Evolutionary conservation across 2,113 vertebrate genomes (phyloP), one percentile per base, ranked within the genome.

Genomic region (Gymnocephalus cernua): DNA sequence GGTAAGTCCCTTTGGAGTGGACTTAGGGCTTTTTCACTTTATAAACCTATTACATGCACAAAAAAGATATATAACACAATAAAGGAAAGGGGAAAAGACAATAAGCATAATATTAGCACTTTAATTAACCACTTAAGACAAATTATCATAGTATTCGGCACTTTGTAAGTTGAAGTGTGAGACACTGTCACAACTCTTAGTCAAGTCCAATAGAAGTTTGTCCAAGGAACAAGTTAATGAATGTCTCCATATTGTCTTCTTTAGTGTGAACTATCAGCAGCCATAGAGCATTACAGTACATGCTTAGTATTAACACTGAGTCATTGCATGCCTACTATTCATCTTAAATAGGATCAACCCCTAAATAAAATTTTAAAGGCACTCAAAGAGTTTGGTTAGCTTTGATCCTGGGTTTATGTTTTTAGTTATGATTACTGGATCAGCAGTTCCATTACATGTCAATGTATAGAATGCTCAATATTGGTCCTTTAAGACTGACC

Each of bases 201-300:
- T 41, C 66, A 53, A 16, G 16, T 27, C 29, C 53, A 59, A 15
- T 38, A 50, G 15, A 59, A 61, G 54, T 23, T 62, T 41, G 41
- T n/a, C 18, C 16, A 19, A 9, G 19, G 15, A 10, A 3, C 6
- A 51, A 61, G 44, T 16, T 48, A 45, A 44, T 65, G 32, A 54
- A 27, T 18, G 12, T 57, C 50, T 56, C 21, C 38, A 38, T 5
- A 38, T 23, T 16, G 19, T 56, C 67, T 23, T 47, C 23, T 27
- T 78, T 58, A 29, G 48, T 63, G 23, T 29, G 3, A 57, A n/a
- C 65, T 70, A 50, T 56, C 71, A 68, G 63, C 56, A 62, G 71
- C 19, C 19, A 61, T 2, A 8, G 10, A 45, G 51, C 13, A 51
- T 41, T 41, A 57, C 47, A 16, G 12, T 21, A 50, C 15, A 48